Evolutionary conservation across 2,888 invertebrate genomes (phyloP), one percentile per base, ranked within the genome.

Genomic region (Callyntrura sp.): DNA sequence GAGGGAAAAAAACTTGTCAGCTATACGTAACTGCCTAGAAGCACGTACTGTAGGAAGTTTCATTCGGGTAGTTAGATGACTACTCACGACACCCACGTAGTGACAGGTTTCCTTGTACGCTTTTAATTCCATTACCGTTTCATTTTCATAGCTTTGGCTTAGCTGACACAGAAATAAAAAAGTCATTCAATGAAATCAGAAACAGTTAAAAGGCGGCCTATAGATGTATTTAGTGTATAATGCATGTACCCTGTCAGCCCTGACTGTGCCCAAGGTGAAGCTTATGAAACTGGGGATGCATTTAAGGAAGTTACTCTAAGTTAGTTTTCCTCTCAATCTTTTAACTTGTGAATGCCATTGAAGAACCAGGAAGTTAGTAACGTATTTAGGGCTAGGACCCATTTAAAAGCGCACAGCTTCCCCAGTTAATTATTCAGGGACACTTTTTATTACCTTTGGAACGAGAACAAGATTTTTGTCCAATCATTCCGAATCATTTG

Each of bases 61-160:
- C 68, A 43, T 20, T 70, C 51, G 48, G 45, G 45, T 76, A 25
- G 45, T 17, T 76, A 25, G 48, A 14, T 76, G 12, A n/a, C 25
- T 76, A 9, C 23, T 51, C 48, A 51, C 48, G 51, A n/a, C 51
- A 9, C 23, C 25, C 48, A 51, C 48, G 51, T n/a, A n/a, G 12
- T 55, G n/a, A 23, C 76, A n/a, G 45, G 73, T 23, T 65, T 28
- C n/a, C 12, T 45, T 20, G 12, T 48, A 51, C 23, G 12, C n/a
- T 76, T 76, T 48, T 76, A 76, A 76, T 76, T 76, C 48, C 25
- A 76, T 76, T 76, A 76, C 48, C 43, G 14, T 23, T 76, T n/a
- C n/a, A 55, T 25, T 76, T 76, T 76, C 76, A 23, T 25, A 51
- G 23, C 25, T 48, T 76, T 45, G 9, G 45, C 12, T 51, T n/a